Evolutionary conservation across 2,888 invertebrate species (phyloP), one percentile per base, ranked within the genome.

Genomic region (Bellardia bayeri): DNA sequence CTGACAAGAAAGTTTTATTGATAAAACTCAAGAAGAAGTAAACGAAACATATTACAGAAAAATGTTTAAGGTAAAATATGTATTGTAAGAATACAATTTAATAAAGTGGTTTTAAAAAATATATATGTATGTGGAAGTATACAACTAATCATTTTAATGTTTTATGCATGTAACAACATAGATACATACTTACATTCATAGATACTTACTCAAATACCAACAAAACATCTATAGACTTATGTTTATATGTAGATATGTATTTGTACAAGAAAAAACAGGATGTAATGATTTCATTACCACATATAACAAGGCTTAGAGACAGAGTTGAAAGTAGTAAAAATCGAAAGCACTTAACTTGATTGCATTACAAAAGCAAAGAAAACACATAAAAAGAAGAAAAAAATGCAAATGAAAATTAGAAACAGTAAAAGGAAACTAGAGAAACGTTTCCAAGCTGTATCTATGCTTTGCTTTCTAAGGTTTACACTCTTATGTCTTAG

Each of bases 341-440:
- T 80, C 86, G 83, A 86, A 83, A 86, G 80, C 87, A 87, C 87
- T 87, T 87, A 81, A 81, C 40, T 81, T 81, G 83, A 87, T 87
- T 87, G 76, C 80, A 83, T 83, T 76, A 81, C 80, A 76, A 83
- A 80, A 80, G 78, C 63, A 80, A 40, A 63, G 8, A 61, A 56
- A 54, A 8, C 13, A 11, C n/a, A 23, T 2, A 49, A 56, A 40
- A 75, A 9, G 30, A 51, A 68, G 4, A 69, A 5, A 40, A 2
- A 23, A 49, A 23, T 23, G 23, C 23, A 23, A 56, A 30, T 58
- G 11, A 14, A 49, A 42, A n/a, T 0, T 40, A 64, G 5, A 6
- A 13, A 42, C 0, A 45, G 37, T 0, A 49, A 71, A 61, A 66
- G 37, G 37, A 23, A 56, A 56, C 45, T 45, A 56, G 16, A 56